A percentile compares a stretch with the other conserved stretches of the same genome.
Conservation (phyloP, 2,888 invertebrate species). For the Tetrapedia diversipes region DNA sequence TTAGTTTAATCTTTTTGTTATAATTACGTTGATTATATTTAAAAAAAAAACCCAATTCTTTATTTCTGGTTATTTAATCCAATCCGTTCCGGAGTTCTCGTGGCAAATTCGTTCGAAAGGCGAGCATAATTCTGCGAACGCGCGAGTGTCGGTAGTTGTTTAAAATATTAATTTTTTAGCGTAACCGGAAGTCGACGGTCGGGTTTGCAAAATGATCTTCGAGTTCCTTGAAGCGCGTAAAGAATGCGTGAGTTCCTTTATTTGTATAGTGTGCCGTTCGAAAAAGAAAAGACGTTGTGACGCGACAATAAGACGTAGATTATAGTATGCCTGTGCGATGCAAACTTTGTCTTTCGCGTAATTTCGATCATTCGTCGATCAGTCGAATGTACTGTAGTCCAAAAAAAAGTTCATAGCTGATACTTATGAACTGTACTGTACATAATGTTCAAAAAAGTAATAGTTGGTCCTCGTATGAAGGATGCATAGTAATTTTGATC, state of each 20-base stretch:
- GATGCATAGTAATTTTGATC: too few relatives aligned
- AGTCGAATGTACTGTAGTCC: too few relatives aligned
- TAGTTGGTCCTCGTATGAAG: too few relatives aligned
- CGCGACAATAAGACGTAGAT: constrained; percentile 81
- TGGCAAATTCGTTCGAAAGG: neutral
- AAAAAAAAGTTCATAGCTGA: too few relatives aligned
- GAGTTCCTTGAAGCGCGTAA: neutral
- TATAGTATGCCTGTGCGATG: constrained; percentile 74
- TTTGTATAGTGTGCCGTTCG: constrained; percentile 60
- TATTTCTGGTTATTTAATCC: too few relatives aligned
- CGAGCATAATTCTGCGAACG: constrained; percentile 9
- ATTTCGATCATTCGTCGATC: constrained; percentile 36
- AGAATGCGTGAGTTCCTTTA: constrained; percentile 38
- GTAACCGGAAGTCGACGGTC: constrained; percentile 15
- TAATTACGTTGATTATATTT: too few relatives aligned
- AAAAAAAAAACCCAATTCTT: too few relatives aligned
- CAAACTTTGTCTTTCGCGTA: constrained; percentile 58
- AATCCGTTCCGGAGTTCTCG: too few relatives aligned
- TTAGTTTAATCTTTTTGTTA: too few relatives aligned
- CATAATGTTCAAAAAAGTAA: too few relatives aligned
- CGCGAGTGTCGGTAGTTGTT: constrained; percentile 38
- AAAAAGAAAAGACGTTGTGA: constrained; percentile 80
- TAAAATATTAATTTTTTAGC: constrained; percentile 34
- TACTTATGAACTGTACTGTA: too few relatives aligned
- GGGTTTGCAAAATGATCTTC: neutral